Evolutionary conservation across 2,797 vertebrate species (phyloP).

Genomic region (Pseudochaenichthys georgianus): DNA sequence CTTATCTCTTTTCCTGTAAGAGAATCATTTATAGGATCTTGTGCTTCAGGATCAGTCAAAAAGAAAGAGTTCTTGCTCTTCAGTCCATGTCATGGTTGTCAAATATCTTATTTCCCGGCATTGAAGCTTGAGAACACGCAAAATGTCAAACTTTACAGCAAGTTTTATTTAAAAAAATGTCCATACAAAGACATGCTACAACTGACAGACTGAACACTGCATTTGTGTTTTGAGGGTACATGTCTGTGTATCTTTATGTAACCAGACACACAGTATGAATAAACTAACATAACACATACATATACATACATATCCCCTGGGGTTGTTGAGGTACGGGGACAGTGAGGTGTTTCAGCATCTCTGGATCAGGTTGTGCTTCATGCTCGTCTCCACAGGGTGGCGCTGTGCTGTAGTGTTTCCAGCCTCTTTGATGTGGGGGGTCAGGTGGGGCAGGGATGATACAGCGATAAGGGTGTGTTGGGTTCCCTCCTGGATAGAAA

Average conservation of each 20-base stretch:
- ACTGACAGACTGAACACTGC: background rate
- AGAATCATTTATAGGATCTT: background rate
- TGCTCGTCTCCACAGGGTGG: slow-evolving; percentile 72
- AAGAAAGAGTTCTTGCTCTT: no score
- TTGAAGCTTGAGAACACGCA: background rate
- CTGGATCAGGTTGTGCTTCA: slow-evolving; percentile 48
- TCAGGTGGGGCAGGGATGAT: slow-evolving; percentile 64
- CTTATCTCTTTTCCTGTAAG: background rate
- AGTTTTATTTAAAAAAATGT: background rate
- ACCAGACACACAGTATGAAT: background rate
- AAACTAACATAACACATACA: background rate
- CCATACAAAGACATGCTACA: slow-evolving; percentile 7
- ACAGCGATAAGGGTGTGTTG: slow-evolving; percentile 35
- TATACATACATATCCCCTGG: background rate
- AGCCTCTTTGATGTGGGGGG: slow-evolving; percentile 48
- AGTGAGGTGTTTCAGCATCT: background rate
- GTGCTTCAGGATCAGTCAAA: background rate
- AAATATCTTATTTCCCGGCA: slow-evolving; percentile 4
- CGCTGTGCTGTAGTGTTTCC: slow-evolving; percentile 75
- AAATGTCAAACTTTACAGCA: background rate
- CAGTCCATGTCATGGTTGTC: slow-evolving; percentile 4
- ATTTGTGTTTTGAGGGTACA: background rate
- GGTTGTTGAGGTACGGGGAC: background rate
- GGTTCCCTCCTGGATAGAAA: slow-evolving; percentile 19
- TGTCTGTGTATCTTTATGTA: background rate